Conservation (phyloP, 2,797 vertebrate species). For the Gymnoscopelus microlampas region DNA sequence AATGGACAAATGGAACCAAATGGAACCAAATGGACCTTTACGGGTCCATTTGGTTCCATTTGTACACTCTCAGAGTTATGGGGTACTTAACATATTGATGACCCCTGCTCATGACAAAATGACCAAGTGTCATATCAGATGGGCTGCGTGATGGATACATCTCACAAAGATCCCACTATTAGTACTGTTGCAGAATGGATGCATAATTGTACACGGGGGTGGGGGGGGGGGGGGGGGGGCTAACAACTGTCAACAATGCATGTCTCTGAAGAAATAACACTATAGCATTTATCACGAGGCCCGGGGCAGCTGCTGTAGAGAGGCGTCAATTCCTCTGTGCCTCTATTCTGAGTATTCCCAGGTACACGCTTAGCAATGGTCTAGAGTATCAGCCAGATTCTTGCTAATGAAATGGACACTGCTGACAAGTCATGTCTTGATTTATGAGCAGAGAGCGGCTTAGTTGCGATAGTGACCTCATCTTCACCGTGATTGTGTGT, state of each 20-base stretch:
- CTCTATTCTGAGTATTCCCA: slow-evolving; percentile 57
- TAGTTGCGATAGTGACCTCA: slow-evolving; percentile 66
- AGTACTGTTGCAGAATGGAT: slow-evolving; percentile 1
- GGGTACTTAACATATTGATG: too few relatives aligned
- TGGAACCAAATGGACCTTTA: too few relatives aligned
- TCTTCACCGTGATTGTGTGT: slow-evolving; percentile 44
- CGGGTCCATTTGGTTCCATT: too few relatives aligned
- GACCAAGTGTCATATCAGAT: too few relatives aligned
- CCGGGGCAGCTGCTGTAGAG: slow-evolving; percentile 52
- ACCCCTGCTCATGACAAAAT: too few relatives aligned
- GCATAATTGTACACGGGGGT: slow-evolving; percentile 13
- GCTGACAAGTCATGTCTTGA: slow-evolving; percentile 62
- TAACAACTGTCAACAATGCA: background rate
- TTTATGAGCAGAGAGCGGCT: slow-evolving; percentile 60
- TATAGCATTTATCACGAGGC: slow-evolving; percentile 36
- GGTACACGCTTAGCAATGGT: slow-evolving; percentile 47
- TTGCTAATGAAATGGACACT: slow-evolving; percentile 62
- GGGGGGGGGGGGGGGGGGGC: too few relatives aligned
- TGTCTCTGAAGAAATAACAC: slow-evolving; percentile 41
- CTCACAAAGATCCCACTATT: too few relatives aligned
- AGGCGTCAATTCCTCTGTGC: slow-evolving; percentile 51
- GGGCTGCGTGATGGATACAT: too few relatives aligned
- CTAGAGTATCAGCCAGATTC: slow-evolving; percentile 64
- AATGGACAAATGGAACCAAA: too few relatives aligned
- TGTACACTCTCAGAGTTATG: too few relatives aligned